A percentile compares a stretch with the other conserved stretches of the same genome.
These are phyloP conservation scores for Solea senegalensis DNA, from an alignment of 2,113 vertebrate genomes.

Conservation along the genomic window DNA sequence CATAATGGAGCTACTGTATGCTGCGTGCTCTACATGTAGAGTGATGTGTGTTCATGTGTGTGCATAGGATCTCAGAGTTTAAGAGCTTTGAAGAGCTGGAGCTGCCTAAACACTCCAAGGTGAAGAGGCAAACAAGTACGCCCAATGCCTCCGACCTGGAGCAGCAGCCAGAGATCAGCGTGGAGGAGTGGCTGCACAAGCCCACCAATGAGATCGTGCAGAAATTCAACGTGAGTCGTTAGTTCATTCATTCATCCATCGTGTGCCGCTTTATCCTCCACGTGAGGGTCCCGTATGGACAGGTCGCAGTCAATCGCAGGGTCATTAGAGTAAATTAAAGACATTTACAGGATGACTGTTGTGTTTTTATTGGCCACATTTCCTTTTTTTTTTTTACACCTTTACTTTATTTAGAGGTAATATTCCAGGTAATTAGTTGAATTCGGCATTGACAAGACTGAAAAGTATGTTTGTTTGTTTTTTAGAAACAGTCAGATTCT, in stretches of 20 bases:
- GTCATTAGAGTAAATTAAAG: too few species aligned
- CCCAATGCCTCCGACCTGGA: slow-evolving; percentile 86
- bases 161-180: slow-evolving; percentile 87
- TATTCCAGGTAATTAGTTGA: too few species aligned
- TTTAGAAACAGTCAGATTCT: too few species aligned
- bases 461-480: too few species aligned
- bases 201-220: slow-evolving; percentile 89
- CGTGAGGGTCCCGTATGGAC: too few species aligned
- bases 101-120: slow-evolving; percentile 95
- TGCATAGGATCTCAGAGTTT: slow-evolving; percentile 89
- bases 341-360: not conserved
- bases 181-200: slow-evolving; percentile 87
- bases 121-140: slow-evolving; percentile 94
- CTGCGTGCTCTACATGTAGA: not conserved
- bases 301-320: too few species aligned
- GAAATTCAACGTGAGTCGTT: slow-evolving; percentile 89
- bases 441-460: too few species aligned
- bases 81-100: slow-evolving; percentile 95
- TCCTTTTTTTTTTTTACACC: too few species aligned
- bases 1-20: not conserved
- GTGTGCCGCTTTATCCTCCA: too few species aligned
- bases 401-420: too few species aligned
- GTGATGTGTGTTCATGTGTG: not conserved
- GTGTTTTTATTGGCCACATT: too few species aligned
- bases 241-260: too few species aligned